Evolutionary conservation across 1,140 invertebrate species (phyloP).

Genomic region (Solenopsis invicta): DNA sequence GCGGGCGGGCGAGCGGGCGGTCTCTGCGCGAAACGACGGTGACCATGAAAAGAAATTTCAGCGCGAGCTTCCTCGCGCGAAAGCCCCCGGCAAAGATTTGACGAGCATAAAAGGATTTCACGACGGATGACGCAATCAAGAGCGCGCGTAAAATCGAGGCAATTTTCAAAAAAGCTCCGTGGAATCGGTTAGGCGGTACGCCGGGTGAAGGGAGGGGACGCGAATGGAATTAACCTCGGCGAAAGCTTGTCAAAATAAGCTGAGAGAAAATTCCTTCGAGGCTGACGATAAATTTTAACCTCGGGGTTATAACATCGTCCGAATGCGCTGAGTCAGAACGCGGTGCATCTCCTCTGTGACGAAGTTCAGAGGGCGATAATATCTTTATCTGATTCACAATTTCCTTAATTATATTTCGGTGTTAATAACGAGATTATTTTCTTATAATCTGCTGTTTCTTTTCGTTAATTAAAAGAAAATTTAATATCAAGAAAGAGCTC

Average conservation of each 20-base stretch:
- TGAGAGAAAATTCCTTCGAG: conserved; percentile 19
- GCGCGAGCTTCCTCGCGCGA: conserved; percentile 23
- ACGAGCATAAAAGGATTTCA: conserved; percentile 53
- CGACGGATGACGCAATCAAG: conserved; percentile 51
- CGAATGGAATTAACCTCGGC: conserved; percentile 51
- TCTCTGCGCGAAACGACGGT: conserved; percentile 26
- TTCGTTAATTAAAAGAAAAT: conserved; percentile 30
- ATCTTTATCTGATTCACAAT: conserved; percentile 30
- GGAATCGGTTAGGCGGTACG: conserved; percentile 9
- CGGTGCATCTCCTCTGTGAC: background rate
- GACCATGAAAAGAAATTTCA: conserved; percentile 59
- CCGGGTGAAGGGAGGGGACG: background rate
- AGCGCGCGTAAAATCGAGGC: conserved; percentile 62
- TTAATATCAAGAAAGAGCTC: conserved; percentile 7
- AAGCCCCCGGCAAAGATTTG: conserved; percentile 43
- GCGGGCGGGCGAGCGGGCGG: background rate
- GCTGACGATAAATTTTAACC: conserved; percentile 40
- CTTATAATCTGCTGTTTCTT: background rate
- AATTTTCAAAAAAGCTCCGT: conserved; percentile 44
- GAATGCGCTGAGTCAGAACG: conserved; percentile 29
- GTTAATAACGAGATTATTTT: conserved; percentile 29
- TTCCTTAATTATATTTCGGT: conserved; percentile 32
- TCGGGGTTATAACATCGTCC: conserved; percentile 28
- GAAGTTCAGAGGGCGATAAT: conserved; percentile 22
- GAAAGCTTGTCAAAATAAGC: conserved; percentile 59